Percentiles rank a stretch among this genome's conserved stretches.
Evolutionary conservation across 2,888 invertebrate genomes (phyloP).

Genomic region (Rhagonycha lutea): DNA sequence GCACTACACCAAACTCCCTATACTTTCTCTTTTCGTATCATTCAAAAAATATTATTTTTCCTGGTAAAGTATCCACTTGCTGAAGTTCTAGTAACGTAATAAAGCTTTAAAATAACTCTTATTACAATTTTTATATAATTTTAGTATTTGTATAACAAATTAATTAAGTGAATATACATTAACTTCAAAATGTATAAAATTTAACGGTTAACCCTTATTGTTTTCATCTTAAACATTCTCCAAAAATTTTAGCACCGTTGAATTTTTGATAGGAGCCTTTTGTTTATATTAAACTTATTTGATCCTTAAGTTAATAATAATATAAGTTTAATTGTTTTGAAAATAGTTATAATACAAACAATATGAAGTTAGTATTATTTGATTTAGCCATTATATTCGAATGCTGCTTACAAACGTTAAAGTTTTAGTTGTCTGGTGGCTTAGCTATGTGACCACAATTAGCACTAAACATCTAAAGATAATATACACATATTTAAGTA

Average conservation of each 20-base stretch:
- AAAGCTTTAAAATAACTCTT: not conserved
- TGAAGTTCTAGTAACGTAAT: not conserved
- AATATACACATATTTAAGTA: not conserved
- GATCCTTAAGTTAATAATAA: too few species aligned
- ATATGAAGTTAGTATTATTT: not conserved
- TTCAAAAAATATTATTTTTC: too few species aligned
- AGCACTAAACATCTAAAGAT: not conserved
- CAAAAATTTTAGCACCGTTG: too few species aligned
- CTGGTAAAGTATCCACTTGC: not conserved
- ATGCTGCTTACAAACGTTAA: not conserved
- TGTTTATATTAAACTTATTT: not conserved
- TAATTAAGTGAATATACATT: too few species aligned
- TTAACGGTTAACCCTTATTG: too few species aligned
- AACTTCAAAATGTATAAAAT: too few species aligned
- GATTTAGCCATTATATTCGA: not conserved
- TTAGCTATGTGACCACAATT: slow-evolving; percentile 1
- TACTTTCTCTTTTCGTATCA: too few species aligned
- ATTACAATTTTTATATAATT: not conserved
- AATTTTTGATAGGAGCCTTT: not conserved
- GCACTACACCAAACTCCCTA: too few species aligned
- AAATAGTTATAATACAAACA: not conserved
- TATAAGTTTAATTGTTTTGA: not conserved
- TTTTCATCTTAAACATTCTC: too few species aligned
- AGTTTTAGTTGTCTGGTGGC: not conserved
- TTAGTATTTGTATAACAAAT: not conserved